Conservation (phyloP, 1,140 invertebrate species). For the Potamilus streckersoni region DNA sequence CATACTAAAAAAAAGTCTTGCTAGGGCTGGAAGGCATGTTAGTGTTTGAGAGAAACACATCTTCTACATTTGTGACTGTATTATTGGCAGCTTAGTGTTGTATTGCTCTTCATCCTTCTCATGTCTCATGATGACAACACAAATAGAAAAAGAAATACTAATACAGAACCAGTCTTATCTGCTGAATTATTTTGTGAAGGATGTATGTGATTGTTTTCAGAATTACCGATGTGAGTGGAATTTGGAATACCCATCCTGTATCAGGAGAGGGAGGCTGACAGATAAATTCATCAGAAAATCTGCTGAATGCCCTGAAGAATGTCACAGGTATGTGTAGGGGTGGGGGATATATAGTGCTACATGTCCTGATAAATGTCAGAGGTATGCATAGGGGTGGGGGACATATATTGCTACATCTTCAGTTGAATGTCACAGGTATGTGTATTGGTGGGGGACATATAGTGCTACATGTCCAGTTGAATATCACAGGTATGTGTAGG, state of each 20-base stretch:
- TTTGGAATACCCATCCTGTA: constrained; percentile 84
- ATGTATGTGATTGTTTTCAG: constrained; percentile 69
- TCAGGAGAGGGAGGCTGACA: constrained; percentile 77
- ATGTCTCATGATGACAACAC: no score
- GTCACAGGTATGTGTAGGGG: constrained; percentile 60
- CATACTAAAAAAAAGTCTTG: no score
- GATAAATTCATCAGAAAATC: constrained; percentile 33
- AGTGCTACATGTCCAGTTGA: constrained; percentile 52
- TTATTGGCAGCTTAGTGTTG: no score
- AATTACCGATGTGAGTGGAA: constrained; percentile 85
- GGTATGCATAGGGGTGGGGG: constrained; percentile 47
- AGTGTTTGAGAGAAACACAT: no score
- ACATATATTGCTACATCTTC: constrained; percentile 11
- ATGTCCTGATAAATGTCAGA: constrained; percentile 63
- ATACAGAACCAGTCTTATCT: no score
- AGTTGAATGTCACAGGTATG: constrained; percentile 63
- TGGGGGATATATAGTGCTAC: not conserved
- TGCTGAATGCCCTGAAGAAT: constrained; percentile 57
- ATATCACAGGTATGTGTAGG: constrained; percentile 63
- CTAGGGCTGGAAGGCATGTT: no score
- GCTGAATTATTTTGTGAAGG: constrained; percentile 43
- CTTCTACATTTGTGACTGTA: no score
- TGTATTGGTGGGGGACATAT: constrained; percentile 4
- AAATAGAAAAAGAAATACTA: no score
- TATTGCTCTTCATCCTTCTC: no score